Evolutionary conservation across 2,888 invertebrate species (phyloP), one percentile per base, ranked within the genome.

Genomic region (Spilarctia lutea): DNA sequence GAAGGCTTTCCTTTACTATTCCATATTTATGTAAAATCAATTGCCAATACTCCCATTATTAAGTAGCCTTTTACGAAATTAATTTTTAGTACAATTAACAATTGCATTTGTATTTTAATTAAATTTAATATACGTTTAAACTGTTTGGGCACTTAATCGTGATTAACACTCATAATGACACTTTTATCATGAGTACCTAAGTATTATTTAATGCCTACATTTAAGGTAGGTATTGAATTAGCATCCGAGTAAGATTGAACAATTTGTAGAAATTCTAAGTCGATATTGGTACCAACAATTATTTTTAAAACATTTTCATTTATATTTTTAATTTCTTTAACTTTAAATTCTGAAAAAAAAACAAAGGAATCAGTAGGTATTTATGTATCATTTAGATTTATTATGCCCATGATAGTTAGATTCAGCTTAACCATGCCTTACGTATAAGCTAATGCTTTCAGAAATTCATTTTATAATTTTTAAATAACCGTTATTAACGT

Each of bases 111-210:
- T 70, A 35, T 60, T 18, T 70, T 42, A 70, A 20, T 39, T 56
- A 63, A 60, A 77, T 82, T 75, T 20, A 74, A 78, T 81, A 77
- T 80, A 84, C 30, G 16, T 79, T 85, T 85, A 81, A 78, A 85
- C 85, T 88, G 87, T 81, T 75, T 79, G 67, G 78, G 79, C 84
- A 86, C 82, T 84, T 85, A 83, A 83, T 80, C 80, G 82, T 85
- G 79, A 81, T 81, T 79, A 81, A 75, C 48, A 75, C 18, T 79
- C 77, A 74, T 73, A 72, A 73, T 52, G 13, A 33, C 77, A 33
- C 72, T 66, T 60, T 73, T 39, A 77, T n/a, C 71, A 70, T 70
- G 68, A 65, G 52, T 73, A 69, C 24, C n/a, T 39, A 6, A 7
- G 39, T 39, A 39, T 8, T 39, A 39, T 8, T 39, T 39, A 39